Evolutionary conservation across 1,140 invertebrate species (phyloP).

Genomic region (Oppia nitens): DNA sequence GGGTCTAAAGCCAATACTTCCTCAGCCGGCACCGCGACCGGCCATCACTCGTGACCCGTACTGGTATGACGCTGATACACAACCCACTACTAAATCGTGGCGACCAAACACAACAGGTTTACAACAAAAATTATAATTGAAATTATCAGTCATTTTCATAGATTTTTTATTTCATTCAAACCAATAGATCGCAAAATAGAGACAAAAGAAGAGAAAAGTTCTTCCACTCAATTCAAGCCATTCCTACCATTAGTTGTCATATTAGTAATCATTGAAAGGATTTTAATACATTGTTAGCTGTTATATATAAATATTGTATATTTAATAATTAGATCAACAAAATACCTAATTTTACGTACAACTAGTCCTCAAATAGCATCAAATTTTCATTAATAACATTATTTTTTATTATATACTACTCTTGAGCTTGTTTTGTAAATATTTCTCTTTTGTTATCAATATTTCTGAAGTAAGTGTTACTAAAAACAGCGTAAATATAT

Average conservation of each 20-base stretch:
- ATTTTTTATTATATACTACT: too few species aligned
- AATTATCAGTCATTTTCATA: background rate
- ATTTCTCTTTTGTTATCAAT: too few species aligned
- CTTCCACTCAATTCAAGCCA: background rate
- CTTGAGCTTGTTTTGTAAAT: too few species aligned
- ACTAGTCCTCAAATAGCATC: too few species aligned
- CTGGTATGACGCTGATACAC: slow-evolving; percentile 16
- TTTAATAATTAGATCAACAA: too few species aligned
- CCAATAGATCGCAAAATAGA: background rate
- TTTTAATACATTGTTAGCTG: background rate
- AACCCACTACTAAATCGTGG: background rate
- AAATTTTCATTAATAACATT: too few species aligned
- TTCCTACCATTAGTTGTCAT: background rate
- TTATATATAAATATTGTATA: too few species aligned
- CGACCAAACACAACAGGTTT: background rate
- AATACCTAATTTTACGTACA: too few species aligned
- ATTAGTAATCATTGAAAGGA: background rate
- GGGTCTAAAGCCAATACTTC: background rate
- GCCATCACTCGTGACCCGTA: slow-evolving; percentile 11
- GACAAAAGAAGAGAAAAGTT: background rate
- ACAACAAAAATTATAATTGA: too few species aligned
- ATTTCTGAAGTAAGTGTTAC: too few species aligned
- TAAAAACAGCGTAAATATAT: too few species aligned
- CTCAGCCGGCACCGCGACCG: background rate
- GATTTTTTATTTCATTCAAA: background rate